Conservation (phyloP, 2,797 vertebrate genomes). For the Silurus aristotelis region DNA sequence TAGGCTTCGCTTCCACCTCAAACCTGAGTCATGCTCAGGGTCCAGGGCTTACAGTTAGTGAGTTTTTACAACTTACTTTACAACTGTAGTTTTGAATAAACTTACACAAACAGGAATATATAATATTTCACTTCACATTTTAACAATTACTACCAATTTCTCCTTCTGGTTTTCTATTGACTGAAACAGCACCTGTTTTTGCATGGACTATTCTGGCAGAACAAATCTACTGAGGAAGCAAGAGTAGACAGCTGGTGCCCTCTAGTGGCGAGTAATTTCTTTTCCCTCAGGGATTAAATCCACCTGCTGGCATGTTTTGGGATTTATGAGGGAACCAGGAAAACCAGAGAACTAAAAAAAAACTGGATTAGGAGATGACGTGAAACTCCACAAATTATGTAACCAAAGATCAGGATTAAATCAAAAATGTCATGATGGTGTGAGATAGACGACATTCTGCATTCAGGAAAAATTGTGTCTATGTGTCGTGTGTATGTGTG, state of each 20-base stretch:
- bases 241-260: neutral
- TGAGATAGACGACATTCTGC: neutral
- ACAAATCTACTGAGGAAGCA: neutral
- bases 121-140: neutral
- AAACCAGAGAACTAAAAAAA: neutral
- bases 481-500: neutral
- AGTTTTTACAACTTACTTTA: neutral
- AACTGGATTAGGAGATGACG: too few relatives aligned
- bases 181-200: neutral
- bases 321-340: neutral
- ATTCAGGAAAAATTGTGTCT: neutral
- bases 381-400: neutral
- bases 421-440: neutral
- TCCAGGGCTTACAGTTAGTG: neutral
- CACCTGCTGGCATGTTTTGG: neutral
- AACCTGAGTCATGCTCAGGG: neutral
- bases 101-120: neutral
- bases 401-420: neutral
- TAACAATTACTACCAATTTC: neutral
- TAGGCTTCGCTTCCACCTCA: neutral
- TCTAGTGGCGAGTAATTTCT: constrained; percentile 9
- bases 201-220: neutral
- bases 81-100: neutral
- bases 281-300: neutral
- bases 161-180: neutral